Evolutionary conservation across 1,140 invertebrate species (phyloP).

Genomic region (Delia radicum): DNA sequence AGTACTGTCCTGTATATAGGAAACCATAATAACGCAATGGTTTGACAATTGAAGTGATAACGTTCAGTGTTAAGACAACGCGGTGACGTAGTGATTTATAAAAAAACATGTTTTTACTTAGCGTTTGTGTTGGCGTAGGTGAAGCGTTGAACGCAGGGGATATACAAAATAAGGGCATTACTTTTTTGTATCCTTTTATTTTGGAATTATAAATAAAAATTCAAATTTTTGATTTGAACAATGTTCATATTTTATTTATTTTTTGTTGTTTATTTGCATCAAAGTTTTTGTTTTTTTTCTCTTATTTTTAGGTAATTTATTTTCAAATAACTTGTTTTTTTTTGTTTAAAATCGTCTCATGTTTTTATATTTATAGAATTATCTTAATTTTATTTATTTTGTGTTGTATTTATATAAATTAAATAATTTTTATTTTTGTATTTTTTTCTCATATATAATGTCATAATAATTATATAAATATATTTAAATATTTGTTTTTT

Average conservation of each 20-base stretch:
- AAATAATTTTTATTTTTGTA: slow-evolving; percentile 41
- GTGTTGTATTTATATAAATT: slow-evolving; percentile 9
- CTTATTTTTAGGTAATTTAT: slow-evolving; percentile 55
- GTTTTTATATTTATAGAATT: slow-evolving; percentile 32
- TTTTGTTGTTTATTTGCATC: slow-evolving; percentile 49
- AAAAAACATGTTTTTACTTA: no score
- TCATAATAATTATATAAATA: slow-evolving; percentile 3
- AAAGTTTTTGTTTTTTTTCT: slow-evolving; percentile 39
- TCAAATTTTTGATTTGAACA: slow-evolving; percentile 46
- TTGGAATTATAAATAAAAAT: background rate
- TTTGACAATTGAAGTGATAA: no score
- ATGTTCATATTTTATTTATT: slow-evolving; percentile 55
- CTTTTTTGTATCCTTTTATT: no score
- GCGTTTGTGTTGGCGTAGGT: no score
- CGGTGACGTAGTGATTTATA: no score
- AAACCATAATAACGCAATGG: no score
- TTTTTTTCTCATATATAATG: slow-evolving; percentile 45
- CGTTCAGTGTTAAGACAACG: no score
- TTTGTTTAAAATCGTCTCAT: slow-evolving; percentile 22
- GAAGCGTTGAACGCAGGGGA: no score
- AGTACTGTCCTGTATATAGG: no score
- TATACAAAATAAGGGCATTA: no score
- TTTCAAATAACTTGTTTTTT: slow-evolving; percentile 41
- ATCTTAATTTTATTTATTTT: slow-evolving; percentile 17
- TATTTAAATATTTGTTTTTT: background rate